Conservation (phyloP, 2,888 invertebrate genomes). For the Halocaridina rubra region DNA sequence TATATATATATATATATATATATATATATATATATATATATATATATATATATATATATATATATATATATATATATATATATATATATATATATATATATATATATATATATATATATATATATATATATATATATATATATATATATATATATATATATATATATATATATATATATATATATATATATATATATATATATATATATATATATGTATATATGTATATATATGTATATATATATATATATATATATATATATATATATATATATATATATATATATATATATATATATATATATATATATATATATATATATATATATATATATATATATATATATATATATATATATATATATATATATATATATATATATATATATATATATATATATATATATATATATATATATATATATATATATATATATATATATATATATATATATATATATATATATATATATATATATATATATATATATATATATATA, state of each 20-base stretch:
- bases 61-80: conserved; percentile 10
- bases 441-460: background rate
- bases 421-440: background rate
- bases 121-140: conserved; percentile 15
- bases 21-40: conserved; percentile 25
- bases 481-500: background rate
- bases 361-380: background rate
- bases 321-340: background rate
- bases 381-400: background rate
- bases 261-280: background rate
- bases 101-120: conserved; percentile 7
- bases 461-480: background rate
- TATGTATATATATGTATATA: conserved; percentile 26
- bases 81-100: conserved; percentile 10
- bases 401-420: background rate
- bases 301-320: background rate
- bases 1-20: conserved; percentile 25
- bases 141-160: conserved; percentile 22
- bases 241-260: background rate
- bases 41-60: conserved; percentile 3
- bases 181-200: conserved; percentile 21
- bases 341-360: background rate
- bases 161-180: conserved; percentile 23
- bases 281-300: background rate
- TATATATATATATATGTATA: conserved; percentile 30